These are phyloP conservation scores for Drosophila fuyamai DNA, from an alignment of 1,140 invertebrate genomes.

Conservation along the genomic window DNA sequence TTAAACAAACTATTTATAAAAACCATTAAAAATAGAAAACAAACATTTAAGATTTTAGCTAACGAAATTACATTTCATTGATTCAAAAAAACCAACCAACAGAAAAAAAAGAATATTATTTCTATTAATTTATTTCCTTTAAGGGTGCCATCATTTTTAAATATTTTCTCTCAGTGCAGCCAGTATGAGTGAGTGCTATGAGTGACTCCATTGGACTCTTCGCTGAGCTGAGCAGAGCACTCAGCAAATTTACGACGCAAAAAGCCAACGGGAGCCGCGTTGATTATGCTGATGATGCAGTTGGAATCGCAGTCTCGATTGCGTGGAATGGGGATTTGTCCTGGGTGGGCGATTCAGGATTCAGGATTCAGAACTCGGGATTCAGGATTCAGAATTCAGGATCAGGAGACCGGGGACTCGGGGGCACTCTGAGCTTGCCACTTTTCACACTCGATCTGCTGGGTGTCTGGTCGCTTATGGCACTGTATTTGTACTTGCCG, in stretches of 20 bases:
- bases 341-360: constrained; percentile 1
- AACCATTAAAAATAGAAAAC: too few relatives aligned
- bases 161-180: constrained; percentile 13
- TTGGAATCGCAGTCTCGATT: constrained; percentile 44
- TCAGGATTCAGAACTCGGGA: constrained; percentile 1
- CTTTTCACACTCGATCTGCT: constrained; percentile 79
- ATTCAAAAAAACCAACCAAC: too few relatives aligned
- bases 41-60: too few relatives aligned
- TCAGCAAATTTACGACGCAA: constrained; percentile 81
- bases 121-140: too few relatives aligned
- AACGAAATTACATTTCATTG: too few relatives aligned
- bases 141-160: not conserved
- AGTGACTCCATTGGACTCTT: constrained; percentile 32
- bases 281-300: constrained; percentile 83
- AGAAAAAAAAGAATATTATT: too few relatives aligned
- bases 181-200: constrained; percentile 39
- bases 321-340: constrained; percentile 10
- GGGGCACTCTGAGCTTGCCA: constrained; percentile 60
- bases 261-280: constrained; percentile 78
- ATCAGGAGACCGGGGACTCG: constrained; percentile 1
- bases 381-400: not conserved
- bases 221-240: constrained; percentile 59
- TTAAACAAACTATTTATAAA: too few relatives aligned
- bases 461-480: constrained; percentile 45
- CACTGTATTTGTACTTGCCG: constrained; percentile 58